phyloP scores from a whole-genome alignment of 1,140 invertebrate genomes.

The Apolygus lucorum region DNA sequence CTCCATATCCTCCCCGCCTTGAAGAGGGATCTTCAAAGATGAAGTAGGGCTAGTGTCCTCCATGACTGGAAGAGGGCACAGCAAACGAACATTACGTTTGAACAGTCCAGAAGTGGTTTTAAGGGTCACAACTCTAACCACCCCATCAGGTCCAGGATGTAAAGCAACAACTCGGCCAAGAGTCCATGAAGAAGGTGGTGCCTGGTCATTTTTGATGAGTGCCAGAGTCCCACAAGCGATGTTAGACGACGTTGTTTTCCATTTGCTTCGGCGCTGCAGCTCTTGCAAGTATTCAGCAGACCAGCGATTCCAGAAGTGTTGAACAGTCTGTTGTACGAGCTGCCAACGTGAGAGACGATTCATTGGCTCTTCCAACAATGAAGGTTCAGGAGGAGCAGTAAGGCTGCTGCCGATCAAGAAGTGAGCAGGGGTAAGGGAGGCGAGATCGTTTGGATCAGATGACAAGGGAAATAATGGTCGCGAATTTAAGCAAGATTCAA shows the following conservation, averaged over 20 bases:
- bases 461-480: conserved; percentile 23
- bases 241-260: conserved; percentile 15
- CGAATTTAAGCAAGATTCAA: conserved; percentile 21
- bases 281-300: conserved; percentile 26
- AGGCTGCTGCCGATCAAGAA: conserved; percentile 18
- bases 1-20: too few relatives aligned
- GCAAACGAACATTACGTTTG: too few relatives aligned
- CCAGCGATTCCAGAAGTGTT: conserved; percentile 36
- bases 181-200: conserved; percentile 7
- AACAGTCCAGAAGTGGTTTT: conserved; percentile 39
- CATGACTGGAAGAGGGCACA: too few relatives aligned
- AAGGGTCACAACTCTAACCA: conserved; percentile 24
- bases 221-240: conserved; percentile 12
- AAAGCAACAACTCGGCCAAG: neutral
- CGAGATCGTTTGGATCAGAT: conserved; percentile 14
- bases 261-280: conserved; percentile 25
- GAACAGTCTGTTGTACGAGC: conserved; percentile 28
- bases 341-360: conserved; percentile 27
- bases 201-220: conserved; percentile 19
- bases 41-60: too few relatives aligned
- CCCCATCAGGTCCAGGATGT: conserved; percentile 19
- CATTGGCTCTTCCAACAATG: neutral
- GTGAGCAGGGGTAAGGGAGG: conserved; percentile 15
- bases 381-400: neutral
- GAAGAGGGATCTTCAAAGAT: too few relatives aligned